These are phyloP conservation scores for Spatula clypeata DNA, from an alignment of 2,797 vertebrate genomes.

Conservation along the genomic window DNA sequence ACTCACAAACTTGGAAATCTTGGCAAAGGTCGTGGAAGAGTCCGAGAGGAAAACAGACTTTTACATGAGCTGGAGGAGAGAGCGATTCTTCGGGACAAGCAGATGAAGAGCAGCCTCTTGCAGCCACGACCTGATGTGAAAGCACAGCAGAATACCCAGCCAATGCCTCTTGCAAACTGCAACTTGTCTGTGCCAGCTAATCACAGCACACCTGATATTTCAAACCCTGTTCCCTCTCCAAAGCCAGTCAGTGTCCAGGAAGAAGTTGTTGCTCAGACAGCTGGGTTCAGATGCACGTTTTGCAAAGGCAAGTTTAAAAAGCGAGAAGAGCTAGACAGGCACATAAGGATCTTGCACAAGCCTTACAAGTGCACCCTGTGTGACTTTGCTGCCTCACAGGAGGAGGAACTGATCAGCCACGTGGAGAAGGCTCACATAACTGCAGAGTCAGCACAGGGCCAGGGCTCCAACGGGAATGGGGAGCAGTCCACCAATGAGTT, in stretches of 20 bases:
- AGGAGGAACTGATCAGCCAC: slow-evolving; percentile 97
- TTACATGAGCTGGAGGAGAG: slow-evolving; percentile 97
- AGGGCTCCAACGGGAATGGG: slow-evolving; percentile 86
- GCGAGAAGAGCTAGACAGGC: slow-evolving; percentile 95
- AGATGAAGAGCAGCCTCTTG: slow-evolving; percentile 94
- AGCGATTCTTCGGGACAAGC: slow-evolving; percentile 96
- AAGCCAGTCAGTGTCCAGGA: slow-evolving; percentile 91
- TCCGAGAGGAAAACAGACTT: slow-evolving; percentile 96
- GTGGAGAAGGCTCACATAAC: slow-evolving; percentile 99
- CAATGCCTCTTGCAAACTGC: slow-evolving; percentile 89
- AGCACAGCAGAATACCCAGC: slow-evolving; percentile 87
- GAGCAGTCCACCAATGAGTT: slow-evolving; percentile 93
- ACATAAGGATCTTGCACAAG: slow-evolving; percentile 98
- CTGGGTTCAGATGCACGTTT: slow-evolving; percentile 97
- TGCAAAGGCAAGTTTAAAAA: slow-evolving; percentile 99
- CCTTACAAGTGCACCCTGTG: slow-evolving; percentile 99
- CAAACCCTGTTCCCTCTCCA: slow-evolving; percentile 92
- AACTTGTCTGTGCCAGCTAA: slow-evolving; percentile 89
- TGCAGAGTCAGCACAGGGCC: slow-evolving; percentile 93
- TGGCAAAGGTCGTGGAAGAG: slow-evolving; percentile 96
- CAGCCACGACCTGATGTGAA: slow-evolving; percentile 86
- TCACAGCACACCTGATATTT: slow-evolving; percentile 88
- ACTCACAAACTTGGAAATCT: slow-evolving; percentile 98
- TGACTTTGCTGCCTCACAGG: slow-evolving; percentile 96
- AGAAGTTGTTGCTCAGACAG: slow-evolving; percentile 89